phyloP scores from a whole-genome alignment of 1,140 invertebrate species.

The Aphelenchoides fujianensis region DNA sequence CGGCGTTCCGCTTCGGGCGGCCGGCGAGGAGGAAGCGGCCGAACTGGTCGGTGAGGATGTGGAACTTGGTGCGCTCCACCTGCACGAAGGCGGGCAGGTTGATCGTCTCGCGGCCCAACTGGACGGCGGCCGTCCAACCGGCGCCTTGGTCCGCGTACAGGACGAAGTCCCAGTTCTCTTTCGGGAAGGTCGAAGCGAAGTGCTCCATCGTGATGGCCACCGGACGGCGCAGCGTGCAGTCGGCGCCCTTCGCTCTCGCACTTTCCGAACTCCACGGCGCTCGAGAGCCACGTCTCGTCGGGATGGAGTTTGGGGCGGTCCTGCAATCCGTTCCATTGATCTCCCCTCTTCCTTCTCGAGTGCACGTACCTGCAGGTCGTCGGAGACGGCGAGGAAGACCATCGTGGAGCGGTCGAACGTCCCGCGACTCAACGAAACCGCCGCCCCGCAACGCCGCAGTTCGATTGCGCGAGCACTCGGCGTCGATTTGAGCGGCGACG shows the following conservation, averaged over 20 bases:
- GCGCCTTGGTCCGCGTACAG: slow-evolving; percentile 43
- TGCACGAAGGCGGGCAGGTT: slow-evolving; percentile 54
- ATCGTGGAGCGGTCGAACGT: slow-evolving; percentile 44
- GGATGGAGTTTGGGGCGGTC: slow-evolving; percentile 15
- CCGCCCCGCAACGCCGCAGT: slow-evolving; percentile 45
- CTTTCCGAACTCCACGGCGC: slow-evolving; percentile 34
- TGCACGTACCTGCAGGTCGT: slow-evolving; percentile 41
- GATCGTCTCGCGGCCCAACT: slow-evolving; percentile 48
- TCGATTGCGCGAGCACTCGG: slow-evolving; percentile 45
- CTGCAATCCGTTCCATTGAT: slow-evolving; percentile 2
- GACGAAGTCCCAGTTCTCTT: slow-evolving; percentile 57
- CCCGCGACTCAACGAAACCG: slow-evolving; percentile 41
- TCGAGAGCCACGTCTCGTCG: slow-evolving; percentile 44
- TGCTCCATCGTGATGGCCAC: slow-evolving; percentile 57
- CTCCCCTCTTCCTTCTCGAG: too few relatives aligned
- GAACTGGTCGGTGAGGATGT: slow-evolving; percentile 54
- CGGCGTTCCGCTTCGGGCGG: slow-evolving; percentile 43
- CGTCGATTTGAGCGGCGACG: slow-evolving; percentile 53
- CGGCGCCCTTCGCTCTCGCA: slow-evolving; percentile 37
- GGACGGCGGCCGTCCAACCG: slow-evolving; percentile 43
- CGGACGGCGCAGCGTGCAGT: slow-evolving; percentile 42
- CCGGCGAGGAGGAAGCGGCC: slow-evolving; percentile 54
- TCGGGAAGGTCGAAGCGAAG: slow-evolving; percentile 56
- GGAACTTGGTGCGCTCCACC: slow-evolving; percentile 52
- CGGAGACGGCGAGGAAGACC: slow-evolving; percentile 57